phyloP scores from a whole-genome alignment of 2,797 vertebrate genomes.

The Microctenopoma stevenorrisi region DNA sequence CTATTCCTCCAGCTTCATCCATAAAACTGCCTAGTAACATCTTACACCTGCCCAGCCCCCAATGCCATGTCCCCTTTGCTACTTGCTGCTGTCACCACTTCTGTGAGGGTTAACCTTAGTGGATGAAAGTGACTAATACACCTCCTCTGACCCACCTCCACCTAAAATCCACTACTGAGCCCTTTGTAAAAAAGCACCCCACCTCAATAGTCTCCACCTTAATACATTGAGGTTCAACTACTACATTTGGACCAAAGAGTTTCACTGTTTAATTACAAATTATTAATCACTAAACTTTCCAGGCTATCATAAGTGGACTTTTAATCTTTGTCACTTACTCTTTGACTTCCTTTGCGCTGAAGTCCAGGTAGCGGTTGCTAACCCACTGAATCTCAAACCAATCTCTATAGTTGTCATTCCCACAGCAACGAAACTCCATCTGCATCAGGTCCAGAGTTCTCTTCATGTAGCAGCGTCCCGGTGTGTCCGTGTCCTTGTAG shows the following conservation, averaged over 20 bases:
- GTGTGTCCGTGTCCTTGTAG: conserved; percentile 97
- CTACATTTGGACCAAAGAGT: background rate
- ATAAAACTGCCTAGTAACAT: conserved; percentile 61
- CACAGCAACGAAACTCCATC: conserved; percentile 98
- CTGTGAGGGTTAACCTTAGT: conserved; percentile 51
- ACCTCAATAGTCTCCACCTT: conserved; percentile 3
- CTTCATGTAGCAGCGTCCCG: conserved; percentile 98
- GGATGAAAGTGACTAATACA: conserved; percentile 57
- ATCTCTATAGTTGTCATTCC: conserved; percentile 94
- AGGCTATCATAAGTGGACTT: background rate
- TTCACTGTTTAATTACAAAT: conserved; percentile 1
- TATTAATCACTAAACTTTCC: conserved; percentile 8
- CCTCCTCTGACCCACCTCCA: conserved; percentile 49
- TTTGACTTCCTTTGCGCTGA: conserved; percentile 96
- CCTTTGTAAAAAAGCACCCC: conserved; percentile 14
- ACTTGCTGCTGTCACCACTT: conserved; percentile 25
- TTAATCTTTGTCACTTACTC: conserved; percentile 85
- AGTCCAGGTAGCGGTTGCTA: conserved; percentile 98
- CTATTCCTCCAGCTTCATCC: conserved; percentile 26
- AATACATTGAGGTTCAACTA: conserved; percentile 8
- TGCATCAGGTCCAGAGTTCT: conserved; percentile 97
- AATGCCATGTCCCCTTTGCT: background rate
- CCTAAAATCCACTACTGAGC: conserved; percentile 61
- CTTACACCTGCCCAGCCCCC: background rate
- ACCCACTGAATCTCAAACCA: conserved; percentile 99